Conservation (phyloP, 2,113 vertebrate species). For the Callaeas wilsoni region DNA sequence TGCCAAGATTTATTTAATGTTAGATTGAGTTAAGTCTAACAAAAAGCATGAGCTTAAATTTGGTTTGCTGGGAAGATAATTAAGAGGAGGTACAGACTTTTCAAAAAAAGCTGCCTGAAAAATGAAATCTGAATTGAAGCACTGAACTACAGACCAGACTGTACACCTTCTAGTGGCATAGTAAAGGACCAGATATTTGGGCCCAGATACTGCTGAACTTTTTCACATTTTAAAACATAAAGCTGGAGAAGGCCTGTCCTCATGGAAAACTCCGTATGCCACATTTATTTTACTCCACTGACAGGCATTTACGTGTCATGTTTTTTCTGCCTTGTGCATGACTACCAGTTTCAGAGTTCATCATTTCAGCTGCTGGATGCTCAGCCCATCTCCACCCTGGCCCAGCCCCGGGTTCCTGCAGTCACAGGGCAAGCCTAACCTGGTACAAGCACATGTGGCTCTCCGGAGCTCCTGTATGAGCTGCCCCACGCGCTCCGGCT, state of each 20-base stretch:
- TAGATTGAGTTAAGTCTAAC: conserved; percentile 48
- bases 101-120: neutral
- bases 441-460: conserved; percentile 69
- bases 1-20: conserved; percentile 32
- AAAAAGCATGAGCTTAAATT: neutral
- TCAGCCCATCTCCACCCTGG: neutral
- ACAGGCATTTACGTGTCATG: neutral
- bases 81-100: neutral
- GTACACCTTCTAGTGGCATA: neutral
- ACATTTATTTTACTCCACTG: neutral
- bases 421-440: conserved; percentile 70
- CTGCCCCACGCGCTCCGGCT: conserved; percentile 86
- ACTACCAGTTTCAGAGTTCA: neutral
- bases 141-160: neutral
- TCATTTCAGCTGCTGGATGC: neutral
- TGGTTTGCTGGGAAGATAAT: conserved; percentile 17
- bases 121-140: neutral
- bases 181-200: neutral
- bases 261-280: neutral
- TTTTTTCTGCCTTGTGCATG: neutral
- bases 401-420: neutral
- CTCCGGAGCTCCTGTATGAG: conserved; percentile 84
- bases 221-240: neutral
- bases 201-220: neutral
- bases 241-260: neutral